A percentile compares a stretch with the other conserved stretches of the same genome.
These are phyloP conservation scores for Ptychadena robeensis DNA, from an alignment of 2,797 vertebrate genomes.

Conservation along the genomic window DNA sequence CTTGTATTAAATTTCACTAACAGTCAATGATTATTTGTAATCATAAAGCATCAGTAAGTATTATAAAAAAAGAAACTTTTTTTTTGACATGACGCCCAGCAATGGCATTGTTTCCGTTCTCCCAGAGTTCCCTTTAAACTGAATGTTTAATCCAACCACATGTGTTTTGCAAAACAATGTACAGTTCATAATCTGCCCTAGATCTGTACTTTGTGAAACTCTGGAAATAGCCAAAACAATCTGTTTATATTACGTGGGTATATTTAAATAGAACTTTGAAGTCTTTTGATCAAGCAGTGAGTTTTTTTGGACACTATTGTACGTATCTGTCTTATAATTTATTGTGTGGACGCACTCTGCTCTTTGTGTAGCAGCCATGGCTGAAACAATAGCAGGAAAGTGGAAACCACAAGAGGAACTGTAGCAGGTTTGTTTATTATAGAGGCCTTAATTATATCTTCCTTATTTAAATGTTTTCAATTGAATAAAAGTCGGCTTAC, in stretches of 20 bases:
- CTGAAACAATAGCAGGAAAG: constrained; percentile 83
- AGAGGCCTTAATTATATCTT: constrained; percentile 84
- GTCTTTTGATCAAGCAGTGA: constrained; percentile 84
- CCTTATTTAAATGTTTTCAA: constrained; percentile 83
- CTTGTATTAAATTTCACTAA: too few species aligned
- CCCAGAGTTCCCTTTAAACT: background rate
- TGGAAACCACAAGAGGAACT: constrained; percentile 82
- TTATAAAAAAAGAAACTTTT: too few species aligned
- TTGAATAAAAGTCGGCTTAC: constrained; percentile 81
- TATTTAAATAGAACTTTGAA: constrained; percentile 72
- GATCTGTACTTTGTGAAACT: constrained; percentile 42
- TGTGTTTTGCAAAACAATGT: constrained; percentile 30
- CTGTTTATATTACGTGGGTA: constrained; percentile 68
- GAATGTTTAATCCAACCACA: constrained; percentile 49
- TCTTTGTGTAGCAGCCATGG: constrained; percentile 87
- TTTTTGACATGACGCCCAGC: too few species aligned
- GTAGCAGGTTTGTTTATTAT: constrained; percentile 86
- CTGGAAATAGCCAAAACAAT: constrained; percentile 48
- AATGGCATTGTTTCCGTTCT: background rate
- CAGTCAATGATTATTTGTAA: too few species aligned
- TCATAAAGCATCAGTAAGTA: too few species aligned
- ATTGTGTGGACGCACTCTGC: constrained; percentile 88
- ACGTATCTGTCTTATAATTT: constrained; percentile 77
- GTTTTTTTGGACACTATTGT: constrained; percentile 85
- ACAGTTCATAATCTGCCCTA: constrained; percentile 32